Evolutionary conservation across 2,888 invertebrate species (phyloP).

Genomic region (Nasonovia ribisnigri): DNA sequence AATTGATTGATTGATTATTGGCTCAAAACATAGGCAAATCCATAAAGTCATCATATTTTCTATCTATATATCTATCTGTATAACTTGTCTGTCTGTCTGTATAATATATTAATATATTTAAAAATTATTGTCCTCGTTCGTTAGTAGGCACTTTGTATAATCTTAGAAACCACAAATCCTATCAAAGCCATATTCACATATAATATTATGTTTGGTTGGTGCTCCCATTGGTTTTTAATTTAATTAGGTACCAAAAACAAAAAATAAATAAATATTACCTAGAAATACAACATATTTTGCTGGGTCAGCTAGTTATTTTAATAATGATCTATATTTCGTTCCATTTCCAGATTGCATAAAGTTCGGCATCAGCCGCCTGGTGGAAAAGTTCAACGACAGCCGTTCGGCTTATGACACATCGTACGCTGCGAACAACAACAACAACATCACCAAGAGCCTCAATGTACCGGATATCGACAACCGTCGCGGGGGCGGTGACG

Average conservation of each 20-base stretch:
- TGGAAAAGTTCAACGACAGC: conserved; percentile 77
- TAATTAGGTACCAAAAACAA: not conserved
- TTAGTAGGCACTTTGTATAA: not conserved
- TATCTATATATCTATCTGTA: too few relatives aligned
- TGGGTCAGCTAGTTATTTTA: not conserved
- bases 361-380: conserved; percentile 86
- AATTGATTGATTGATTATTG: too few relatives aligned
- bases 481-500: conserved; percentile 70
- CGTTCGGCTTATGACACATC: conserved; percentile 68
- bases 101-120: too few relatives aligned
- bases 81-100: too few relatives aligned
- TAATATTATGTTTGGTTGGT: not conserved
- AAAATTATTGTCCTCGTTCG: not conserved
- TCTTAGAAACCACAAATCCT: not conserved
- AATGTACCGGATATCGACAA: conserved; percentile 64
- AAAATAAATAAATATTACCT: not conserved
- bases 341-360: conserved; percentile 79
- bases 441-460: conserved; percentile 68
- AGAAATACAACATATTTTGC: not conserved
- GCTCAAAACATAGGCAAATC: not conserved
- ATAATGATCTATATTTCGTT: not conserved
- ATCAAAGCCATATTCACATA: not conserved
- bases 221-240: not conserved
- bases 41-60: too few relatives aligned
- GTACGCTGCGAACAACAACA: conserved; percentile 71